Base-by-base conservation (phyloP, 2,113 vertebrate species). In the Eulemur rufifrons region DNA sequence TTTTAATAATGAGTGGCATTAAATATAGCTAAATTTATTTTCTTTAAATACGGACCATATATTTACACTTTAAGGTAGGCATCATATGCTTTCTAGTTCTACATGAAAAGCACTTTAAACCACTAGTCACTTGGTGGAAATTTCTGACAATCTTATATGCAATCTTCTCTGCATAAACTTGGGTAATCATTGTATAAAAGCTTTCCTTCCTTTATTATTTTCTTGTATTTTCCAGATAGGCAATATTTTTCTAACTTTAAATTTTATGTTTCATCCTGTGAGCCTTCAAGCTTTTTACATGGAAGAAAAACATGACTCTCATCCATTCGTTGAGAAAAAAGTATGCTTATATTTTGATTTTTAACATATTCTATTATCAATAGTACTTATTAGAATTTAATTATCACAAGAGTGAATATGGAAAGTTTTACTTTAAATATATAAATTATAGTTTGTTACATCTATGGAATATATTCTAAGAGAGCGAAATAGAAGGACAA, bases 341-440 rank as follows among this genome's bases (percentile, higher is more conserved):
- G 0, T 95, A 20, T 80, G 34, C 29, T 95, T 73, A 83, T 13
- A 11, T 37, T 17, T 85, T 85, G 18, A 90, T 89, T 91, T 56
- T 97, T 81, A 97, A 95, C 78, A 89, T 88, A 87, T 50, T 12
- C 47, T 7, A 69, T 74, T 10, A 82, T 89, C 47, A 95, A 64
- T 32, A 89, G 15, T 64, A 52, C 13, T 45, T 88, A 47, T 80
- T 85, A 39, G 64, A 17, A 27, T 47, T 91, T 93, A 12, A 29
- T 34, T 4, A 73, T 74, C 54, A 39, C 17, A 52, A 29, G 63
- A 90, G 12, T 88, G 7, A 97, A 66, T 77, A 7, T 96, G 71
- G 59, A 27, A 93, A 95, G 85, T 95, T 64, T 91, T 88, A 39
- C 10, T 74, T 50, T 63, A 84, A 71, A 83, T 63, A 45, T 68